Base-by-base conservation (phyloP, 1,140 invertebrate species). In the Drosophila aff. region DNA sequence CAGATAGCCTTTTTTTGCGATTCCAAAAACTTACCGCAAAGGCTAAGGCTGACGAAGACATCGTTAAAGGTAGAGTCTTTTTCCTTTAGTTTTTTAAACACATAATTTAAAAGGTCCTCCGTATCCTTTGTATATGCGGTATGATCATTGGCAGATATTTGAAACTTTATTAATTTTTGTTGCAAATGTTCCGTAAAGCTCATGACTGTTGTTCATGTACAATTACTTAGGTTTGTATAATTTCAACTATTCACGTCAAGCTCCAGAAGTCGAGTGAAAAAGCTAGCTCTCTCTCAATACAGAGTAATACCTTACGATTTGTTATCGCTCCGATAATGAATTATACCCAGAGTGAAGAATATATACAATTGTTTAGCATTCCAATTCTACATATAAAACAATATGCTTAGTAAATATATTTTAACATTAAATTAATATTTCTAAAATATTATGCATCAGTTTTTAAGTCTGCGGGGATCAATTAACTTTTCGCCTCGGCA, bases 21-120 rank as follows among this genome's bases (percentile, higher is more conserved):
- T 9, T 44, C 4, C 41, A 18, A 18, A 53, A 53, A 21, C 21
- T 50, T 67, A 68, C 63, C 75, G 9, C 38, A 11, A 40, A 76
- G 53, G 9, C 40, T 65, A 4, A 76, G 55, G 4, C 63, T 64
- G 4, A 33, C n/a, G 13, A 68, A 77, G 8, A 28, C 23, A 1
- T 16, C 13, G 16, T 10, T 13, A 15, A 77, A 76, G 2, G 9
- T 1, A 0, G 11, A 3, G 16, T 77, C 73, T 1, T 6, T 11
- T 15, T 18, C 11, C n/a, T 26, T 41, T 2, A 75, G 43, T 49
- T 75, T 11, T 6, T 36, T 21, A 33, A 77, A 21, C 7, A 68
- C 15, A 21, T 40, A 1, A 33, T 77, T 68, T 49, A 40, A 6
- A 2, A 76, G 36, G 4, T 1, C 4, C 7, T 41, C 15, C 15